Evolutionary conservation across 2,797 vertebrate genomes (phyloP), one percentile per base, ranked within the genome.

Genomic region (Cercopithecus diana): DNA sequence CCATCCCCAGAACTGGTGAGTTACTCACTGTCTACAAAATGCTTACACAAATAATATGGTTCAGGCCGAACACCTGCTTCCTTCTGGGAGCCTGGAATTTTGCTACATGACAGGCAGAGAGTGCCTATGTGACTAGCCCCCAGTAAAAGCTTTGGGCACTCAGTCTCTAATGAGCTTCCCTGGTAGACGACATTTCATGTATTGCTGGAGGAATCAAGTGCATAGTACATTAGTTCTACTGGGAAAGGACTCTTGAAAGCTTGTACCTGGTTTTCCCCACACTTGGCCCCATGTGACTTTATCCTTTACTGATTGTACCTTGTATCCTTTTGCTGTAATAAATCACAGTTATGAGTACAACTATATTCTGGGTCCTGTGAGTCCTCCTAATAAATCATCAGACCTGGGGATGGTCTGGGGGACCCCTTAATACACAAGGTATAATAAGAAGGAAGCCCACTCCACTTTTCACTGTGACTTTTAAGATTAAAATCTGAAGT

Each of bases 401-500:
- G 52, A 58, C 1, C 2, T 8, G 4, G 14, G 41, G 14, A 41
- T 26, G 26, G 15, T 33, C 41, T 36, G 15, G 58, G 28, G 36
- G 30, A 61, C 8, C 3, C 7, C 41, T 57, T 5, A 41, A 30
- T 19, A 28, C 0, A 80, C 15, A 67, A 77, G 4, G 6, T 48
- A 19, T 48, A 72, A 39, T 12, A 45, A 82, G 85, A 89, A 79
- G 13, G 4, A 50, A 24, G 13, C 8, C 70, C 5, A 20, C 26
- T 84, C 36, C 26, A 24, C 9, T 77, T 93, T 76, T 79, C 24
- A 79, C 7, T 10, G 4, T 81, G 61, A 41, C 75, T 84, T 93
- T 80, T 83, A 43, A 75, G 89, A 83, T 84, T 67, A 73, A 84
- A 93, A 70, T 83, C 19, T 94, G 41, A 36, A 41, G 15, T 86